Base-by-base conservation (phyloP, 2,888 invertebrate genomes). In the Kuschelorhynchus macadamiae region DNA sequence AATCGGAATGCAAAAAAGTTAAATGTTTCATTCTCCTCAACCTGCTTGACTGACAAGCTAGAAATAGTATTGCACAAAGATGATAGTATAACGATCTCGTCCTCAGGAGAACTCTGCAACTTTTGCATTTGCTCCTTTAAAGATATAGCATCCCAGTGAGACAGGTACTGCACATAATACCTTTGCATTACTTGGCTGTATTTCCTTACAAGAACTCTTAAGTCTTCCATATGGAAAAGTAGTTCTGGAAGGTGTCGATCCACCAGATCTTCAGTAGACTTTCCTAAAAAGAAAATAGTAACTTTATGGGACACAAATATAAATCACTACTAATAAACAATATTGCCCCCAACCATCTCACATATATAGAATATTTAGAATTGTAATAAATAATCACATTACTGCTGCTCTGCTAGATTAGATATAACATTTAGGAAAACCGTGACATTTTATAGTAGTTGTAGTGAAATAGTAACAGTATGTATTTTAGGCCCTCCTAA, bases 181-280 rank as follows among this genome's bases (percentile, higher is more conserved):
- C 97, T 88, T 83, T 99, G 98, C 82, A 82, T 82, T 2, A 82
- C 82, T 72, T 83, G 83, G 76, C 94, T 95, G 82, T 99, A 97
- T 82, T 98, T 98, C 71, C 97, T 89, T 2, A 98, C 95, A 57
- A 99, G 85, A 18, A 94, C 95, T 77, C 98, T 88, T 53, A 99
- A 84, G 83, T 99, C 99, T 82, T 98, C 97, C 92, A 99, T 98
- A 80, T 98, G 97, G 81, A 98, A 99, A 7, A 99, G 85, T 44
- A 99, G 85, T 83, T 99, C 99, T 0, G 99, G 98, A 42, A 99
- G 86, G 81, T 98, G 98, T 60, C 98, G 88, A 82, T 98, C 98
- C 0, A 97, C 94, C 60, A 98, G 86, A 84, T 97, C 97, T 84
- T 97, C 97, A n/a, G 93, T 89, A 11, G 92, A 90, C 83, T 94